Percentiles rank a stretch among this genome's conserved stretches.
Evolutionary conservation across 2,113 vertebrate genomes (phyloP).

Genomic region (Notothenia rossii): DNA sequence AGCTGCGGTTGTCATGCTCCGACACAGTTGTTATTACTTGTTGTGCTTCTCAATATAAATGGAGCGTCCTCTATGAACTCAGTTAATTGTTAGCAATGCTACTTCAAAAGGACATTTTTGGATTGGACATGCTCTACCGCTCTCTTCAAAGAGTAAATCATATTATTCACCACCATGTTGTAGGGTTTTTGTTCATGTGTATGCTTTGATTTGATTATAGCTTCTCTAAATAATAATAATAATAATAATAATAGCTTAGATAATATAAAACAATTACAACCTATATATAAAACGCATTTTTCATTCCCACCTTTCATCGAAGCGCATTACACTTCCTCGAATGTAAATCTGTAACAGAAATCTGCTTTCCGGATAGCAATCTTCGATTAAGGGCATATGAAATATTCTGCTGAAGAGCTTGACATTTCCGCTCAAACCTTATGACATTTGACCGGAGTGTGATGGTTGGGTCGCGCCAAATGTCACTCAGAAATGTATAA

Average conservation of each 20-base stretch:
- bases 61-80: background rate
- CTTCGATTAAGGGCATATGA: slow-evolving; percentile 16
- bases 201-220: background rate
- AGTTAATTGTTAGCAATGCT: slow-evolving; percentile 28
- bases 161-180: background rate
- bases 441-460: slow-evolving; percentile 27
- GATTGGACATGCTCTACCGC: background rate
- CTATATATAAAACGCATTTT: too few species aligned
- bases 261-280: background rate
- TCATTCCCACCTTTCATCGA: too few species aligned
- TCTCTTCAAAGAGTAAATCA: background rate
- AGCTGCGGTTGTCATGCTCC: slow-evolving; percentile 32
- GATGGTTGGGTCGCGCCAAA: slow-evolving; percentile 28
- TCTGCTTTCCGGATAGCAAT: slow-evolving; percentile 36
- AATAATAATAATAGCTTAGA: too few species aligned
- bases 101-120: background rate
- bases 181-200: background rate
- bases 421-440: slow-evolving; percentile 54
- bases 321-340: background rate
- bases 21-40: slow-evolving; percentile 37
- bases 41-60: background rate
- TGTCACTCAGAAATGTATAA: slow-evolving; percentile 18
- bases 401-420: slow-evolving; percentile 54
- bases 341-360: slow-evolving; percentile 13
- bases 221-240: background rate